Percentiles rank a stretch among this genome's conserved stretches.
Evolutionary conservation across 2,888 invertebrate species (phyloP).

Genomic region (Scaptomyza cyrtandrae): DNA sequence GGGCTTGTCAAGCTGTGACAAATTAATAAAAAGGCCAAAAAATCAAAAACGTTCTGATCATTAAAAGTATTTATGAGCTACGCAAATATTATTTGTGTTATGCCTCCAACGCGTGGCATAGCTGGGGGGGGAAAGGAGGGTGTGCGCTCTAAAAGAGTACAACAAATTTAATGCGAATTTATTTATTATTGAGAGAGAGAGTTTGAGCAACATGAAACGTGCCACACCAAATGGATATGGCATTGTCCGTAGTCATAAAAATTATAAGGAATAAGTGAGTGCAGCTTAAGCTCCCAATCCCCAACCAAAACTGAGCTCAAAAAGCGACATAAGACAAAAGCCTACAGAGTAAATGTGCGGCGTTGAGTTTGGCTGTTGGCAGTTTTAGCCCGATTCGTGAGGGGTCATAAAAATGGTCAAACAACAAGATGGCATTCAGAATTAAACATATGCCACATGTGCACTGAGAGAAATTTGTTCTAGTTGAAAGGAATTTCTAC

Average conservation of each 20-base stretch:
- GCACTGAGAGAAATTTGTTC: background rate
- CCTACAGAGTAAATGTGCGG: constrained; percentile 47
- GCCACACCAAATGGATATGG: constrained; percentile 43
- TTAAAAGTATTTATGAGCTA: constrained; percentile 65
- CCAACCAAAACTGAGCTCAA: background rate
- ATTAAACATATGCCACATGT: constrained; percentile 55
- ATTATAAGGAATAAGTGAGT: constrained; percentile 52
- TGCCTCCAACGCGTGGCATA: background rate
- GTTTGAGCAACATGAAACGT: too few species aligned
- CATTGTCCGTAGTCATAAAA: constrained; percentile 60
- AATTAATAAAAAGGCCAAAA: constrained; percentile 62
- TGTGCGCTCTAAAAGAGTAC: constrained; percentile 32
- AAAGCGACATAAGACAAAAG: constrained; percentile 53
- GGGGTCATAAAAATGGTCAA: constrained; percentile 65
- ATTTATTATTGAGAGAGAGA: constrained; percentile 64
- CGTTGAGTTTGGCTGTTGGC: background rate
- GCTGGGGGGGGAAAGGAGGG: background rate
- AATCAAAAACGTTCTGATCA: constrained; percentile 64
- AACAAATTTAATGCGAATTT: constrained; percentile 58
- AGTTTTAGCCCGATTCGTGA: constrained; percentile 42
- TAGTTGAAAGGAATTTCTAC: too few species aligned
- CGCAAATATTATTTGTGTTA: constrained; percentile 46
- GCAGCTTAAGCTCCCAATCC: constrained; percentile 2
- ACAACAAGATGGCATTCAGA: constrained; percentile 42
- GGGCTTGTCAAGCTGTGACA: constrained; percentile 47